These are phyloP conservation scores for Catostomus latipinnis DNA, from an alignment of 2,797 vertebrate species.

Conservation along the genomic window DNA sequence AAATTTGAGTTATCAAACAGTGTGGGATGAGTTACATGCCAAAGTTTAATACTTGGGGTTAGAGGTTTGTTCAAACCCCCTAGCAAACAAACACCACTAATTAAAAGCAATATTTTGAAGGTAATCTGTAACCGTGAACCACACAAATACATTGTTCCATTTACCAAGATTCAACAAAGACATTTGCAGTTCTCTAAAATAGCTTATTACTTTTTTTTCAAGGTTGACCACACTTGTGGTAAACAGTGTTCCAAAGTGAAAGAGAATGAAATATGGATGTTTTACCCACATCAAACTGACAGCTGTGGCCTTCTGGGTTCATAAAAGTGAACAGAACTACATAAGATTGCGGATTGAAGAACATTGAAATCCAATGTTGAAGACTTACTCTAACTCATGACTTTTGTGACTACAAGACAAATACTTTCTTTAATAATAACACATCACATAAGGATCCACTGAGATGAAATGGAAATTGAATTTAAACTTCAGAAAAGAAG, in stretches of 20 bases:
- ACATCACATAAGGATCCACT: background rate
- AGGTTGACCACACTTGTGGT: slow-evolving; percentile 13
- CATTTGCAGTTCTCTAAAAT: background rate
- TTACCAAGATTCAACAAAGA: background rate
- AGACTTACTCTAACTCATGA: no score
- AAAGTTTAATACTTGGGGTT: background rate
- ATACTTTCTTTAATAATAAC: slow-evolving; percentile 21
- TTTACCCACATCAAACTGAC: slow-evolving; percentile 41
- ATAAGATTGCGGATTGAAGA: slow-evolving; percentile 32
- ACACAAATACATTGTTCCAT: background rate
- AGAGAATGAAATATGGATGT: slow-evolving; percentile 32
- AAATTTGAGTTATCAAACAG: no score
- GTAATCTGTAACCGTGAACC: no score
- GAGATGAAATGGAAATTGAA: slow-evolving; percentile 2
- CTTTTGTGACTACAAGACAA: slow-evolving; percentile 10
- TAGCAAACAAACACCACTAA: background rate
- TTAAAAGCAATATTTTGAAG: background rate
- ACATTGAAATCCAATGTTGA: background rate
- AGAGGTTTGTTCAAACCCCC: background rate
- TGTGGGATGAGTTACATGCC: background rate
- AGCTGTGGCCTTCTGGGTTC: slow-evolving; percentile 16
- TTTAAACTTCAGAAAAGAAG: background rate
- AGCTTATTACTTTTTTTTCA: slow-evolving; percentile 3
- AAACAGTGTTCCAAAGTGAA: slow-evolving; percentile 30
- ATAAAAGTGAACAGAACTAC: slow-evolving; percentile 42